Conservation (phyloP, 2,888 invertebrate species). For the Galeopsomyia nigrocyanea region DNA sequence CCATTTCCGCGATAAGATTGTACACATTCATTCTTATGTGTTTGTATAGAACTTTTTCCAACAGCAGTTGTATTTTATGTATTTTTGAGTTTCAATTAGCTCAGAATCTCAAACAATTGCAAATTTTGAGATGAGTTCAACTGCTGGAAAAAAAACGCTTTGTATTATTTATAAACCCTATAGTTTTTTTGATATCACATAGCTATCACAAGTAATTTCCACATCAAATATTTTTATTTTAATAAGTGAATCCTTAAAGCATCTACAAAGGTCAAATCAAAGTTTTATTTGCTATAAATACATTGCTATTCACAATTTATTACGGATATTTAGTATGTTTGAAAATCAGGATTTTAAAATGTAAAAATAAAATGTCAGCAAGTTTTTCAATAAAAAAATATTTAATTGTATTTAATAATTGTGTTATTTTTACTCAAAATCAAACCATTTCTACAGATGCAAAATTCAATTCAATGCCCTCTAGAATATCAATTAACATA, state of each 20-base stretch:
- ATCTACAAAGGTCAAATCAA: no score
- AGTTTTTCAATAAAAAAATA: slow-evolving; percentile 37
- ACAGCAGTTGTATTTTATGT: slow-evolving; percentile 29
- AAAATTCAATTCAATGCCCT: no score
- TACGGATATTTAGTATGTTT: neutral
- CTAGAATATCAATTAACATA: no score
- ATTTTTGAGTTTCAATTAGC: slow-evolving; percentile 17
- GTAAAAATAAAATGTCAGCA: slow-evolving; percentile 27
- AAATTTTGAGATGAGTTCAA: slow-evolving; percentile 16
- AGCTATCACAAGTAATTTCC: no score
- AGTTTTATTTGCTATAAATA: neutral
- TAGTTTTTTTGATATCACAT: neutral
- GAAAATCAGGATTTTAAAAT: neutral
- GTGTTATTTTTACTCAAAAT: no score
- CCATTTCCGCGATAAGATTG: slow-evolving; percentile 70
- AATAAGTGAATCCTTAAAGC: no score
- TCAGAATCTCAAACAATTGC: neutral
- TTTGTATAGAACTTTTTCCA: slow-evolving; percentile 39
- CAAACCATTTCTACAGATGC: no score
- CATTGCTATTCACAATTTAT: no score
- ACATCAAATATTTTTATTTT: no score
- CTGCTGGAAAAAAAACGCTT: slow-evolving; percentile 18
- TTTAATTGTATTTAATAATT: neutral
- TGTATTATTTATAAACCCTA: slow-evolving; percentile 19
- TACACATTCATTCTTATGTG: slow-evolving; percentile 1